A percentile compares a stretch with the other conserved stretches of the same genome.
Evolutionary conservation across 2,113 vertebrate species (phyloP).

Genomic region (Neopipo cinnamomea): DNA sequence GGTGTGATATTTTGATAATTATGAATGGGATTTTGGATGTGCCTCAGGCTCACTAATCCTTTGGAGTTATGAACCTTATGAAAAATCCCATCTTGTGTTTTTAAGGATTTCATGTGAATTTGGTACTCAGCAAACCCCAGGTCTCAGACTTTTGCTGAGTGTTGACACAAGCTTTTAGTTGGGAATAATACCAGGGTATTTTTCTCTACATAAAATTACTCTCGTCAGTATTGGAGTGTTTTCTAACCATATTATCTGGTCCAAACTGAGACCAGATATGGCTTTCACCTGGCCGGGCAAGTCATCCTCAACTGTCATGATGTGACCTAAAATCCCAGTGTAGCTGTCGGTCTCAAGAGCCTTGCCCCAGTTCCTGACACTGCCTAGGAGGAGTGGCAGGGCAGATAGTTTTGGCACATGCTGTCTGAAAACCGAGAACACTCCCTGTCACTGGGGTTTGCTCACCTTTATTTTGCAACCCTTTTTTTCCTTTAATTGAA

Average conservation of each 20-base stretch:
- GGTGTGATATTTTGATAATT: not conserved
- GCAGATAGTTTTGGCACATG: not conserved
- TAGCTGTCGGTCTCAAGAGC: not conserved
- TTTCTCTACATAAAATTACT: not conserved
- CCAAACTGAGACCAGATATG: not conserved
- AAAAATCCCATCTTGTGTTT: not conserved
- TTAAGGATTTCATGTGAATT: not conserved
- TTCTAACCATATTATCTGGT: not conserved
- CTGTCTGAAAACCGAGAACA: not conserved
- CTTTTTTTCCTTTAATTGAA: not conserved
- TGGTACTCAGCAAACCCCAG: not conserved
- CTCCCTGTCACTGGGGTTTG: fast-evolving
- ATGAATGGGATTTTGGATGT: not conserved
- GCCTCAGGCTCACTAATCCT: not conserved
- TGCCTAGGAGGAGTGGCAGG: not conserved
- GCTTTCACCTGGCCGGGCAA: not conserved
- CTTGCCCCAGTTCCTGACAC: not conserved
- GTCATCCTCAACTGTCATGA: not conserved
- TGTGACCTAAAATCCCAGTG: not conserved
- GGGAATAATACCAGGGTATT: not conserved
- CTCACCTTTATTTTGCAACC: not conserved
- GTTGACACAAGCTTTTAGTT: not conserved
- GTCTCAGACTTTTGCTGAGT: not conserved
- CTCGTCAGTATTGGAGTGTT: not conserved
- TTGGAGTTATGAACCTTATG: not conserved